Conservation (phyloP, 2,888 invertebrate genomes). For the Apotomis capreana region DNA sequence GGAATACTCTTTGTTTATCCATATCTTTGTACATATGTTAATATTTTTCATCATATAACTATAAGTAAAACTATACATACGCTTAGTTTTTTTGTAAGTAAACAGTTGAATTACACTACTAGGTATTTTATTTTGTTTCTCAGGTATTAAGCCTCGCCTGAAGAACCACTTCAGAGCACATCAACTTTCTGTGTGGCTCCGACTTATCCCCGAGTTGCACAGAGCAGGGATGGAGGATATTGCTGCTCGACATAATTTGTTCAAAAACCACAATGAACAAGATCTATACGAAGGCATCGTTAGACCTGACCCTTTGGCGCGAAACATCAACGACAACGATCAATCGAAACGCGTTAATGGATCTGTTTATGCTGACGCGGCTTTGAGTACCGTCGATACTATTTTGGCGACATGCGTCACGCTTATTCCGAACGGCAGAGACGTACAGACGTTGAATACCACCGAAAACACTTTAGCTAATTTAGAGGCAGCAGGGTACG, state of each 20-base stretch:
- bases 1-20: no score
- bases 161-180: constrained; percentile 97
- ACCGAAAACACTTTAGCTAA: constrained; percentile 90
- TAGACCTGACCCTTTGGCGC: constrained; percentile 90
- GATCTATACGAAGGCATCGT: constrained; percentile 95
- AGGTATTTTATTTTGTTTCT: constrained; percentile 58
- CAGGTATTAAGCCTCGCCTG: constrained; percentile 95
- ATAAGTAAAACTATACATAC: no score
- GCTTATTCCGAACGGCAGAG: constrained; percentile 81
- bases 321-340: constrained; percentile 84
- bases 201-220: constrained; percentile 95
- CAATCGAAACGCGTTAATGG: constrained; percentile 82
- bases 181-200: constrained; percentile 97
- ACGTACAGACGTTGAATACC: constrained; percentile 76
- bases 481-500: constrained; percentile 90
- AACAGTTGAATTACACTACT: not conserved
- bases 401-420: constrained; percentile 89
- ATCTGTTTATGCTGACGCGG: constrained; percentile 81
- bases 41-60: not conserved
- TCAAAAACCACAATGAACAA: constrained; percentile 94
- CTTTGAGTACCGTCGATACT: constrained; percentile 87
- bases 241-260: constrained; percentile 93
- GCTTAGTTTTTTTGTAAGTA: no score
- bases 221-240: constrained; percentile 95
- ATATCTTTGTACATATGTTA: no score